Conservation (phyloP, 1,140 invertebrate genomes). For the Tetragnatha versicolor region DNA sequence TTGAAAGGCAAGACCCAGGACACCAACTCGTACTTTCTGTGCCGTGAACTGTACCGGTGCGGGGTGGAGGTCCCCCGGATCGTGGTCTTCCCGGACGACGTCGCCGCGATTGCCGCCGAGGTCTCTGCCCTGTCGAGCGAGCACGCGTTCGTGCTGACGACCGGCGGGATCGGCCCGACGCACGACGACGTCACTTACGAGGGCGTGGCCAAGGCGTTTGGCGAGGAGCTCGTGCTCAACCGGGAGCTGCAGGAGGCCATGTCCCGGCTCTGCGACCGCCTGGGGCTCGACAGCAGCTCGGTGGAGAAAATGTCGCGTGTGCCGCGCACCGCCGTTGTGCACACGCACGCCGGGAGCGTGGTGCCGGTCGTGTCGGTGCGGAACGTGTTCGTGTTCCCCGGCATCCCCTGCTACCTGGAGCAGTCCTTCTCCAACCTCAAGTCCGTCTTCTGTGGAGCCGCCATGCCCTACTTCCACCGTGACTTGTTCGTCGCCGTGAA, state of each 20-base stretch:
- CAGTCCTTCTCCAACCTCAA: slow-evolving; percentile 68
- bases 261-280: slow-evolving; percentile 60
- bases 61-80: slow-evolving; percentile 77
- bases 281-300: slow-evolving; percentile 63
- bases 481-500: slow-evolving; percentile 68
- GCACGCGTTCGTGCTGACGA: slow-evolving; percentile 75
- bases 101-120: slow-evolving; percentile 75
- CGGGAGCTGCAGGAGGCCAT: slow-evolving; percentile 71
- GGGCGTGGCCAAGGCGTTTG: slow-evolving; percentile 78
- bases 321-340: slow-evolving; percentile 61
- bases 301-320: slow-evolving; percentile 68
- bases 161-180: slow-evolving; percentile 83
- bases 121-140: slow-evolving; percentile 71
- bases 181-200: slow-evolving; percentile 86
- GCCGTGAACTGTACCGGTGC: slow-evolving; percentile 71
- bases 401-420: slow-evolving; percentile 74
- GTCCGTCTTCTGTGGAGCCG: slow-evolving; percentile 62
- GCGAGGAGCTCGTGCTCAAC: slow-evolving; percentile 69
- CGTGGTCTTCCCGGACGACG: slow-evolving; percentile 74
- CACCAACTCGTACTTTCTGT: slow-evolving; percentile 77
- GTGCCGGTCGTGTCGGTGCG: slow-evolving; percentile 74
- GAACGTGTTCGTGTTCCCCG: slow-evolving; percentile 83
- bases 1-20: slow-evolving; percentile 80
- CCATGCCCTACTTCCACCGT: slow-evolving; percentile 62
- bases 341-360: slow-evolving; percentile 54